Evolutionary conservation across 2,888 invertebrate genomes (phyloP).

Genomic region (Andricus quercusramuli): DNA sequence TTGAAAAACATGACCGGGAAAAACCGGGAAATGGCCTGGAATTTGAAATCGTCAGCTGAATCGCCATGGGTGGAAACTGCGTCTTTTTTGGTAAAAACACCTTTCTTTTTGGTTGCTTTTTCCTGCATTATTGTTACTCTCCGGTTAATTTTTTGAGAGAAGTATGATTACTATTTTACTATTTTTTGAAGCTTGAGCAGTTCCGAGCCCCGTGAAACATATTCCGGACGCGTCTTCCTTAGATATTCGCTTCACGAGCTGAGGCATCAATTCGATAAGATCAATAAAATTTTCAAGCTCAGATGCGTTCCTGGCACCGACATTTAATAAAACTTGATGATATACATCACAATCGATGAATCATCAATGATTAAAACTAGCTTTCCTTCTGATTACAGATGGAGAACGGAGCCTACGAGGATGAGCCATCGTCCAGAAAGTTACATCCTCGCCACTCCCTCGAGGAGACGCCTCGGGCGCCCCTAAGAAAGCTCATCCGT

Average conservation of each 20-base stretch:
- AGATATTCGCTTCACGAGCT: constrained; percentile 22
- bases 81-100: no score
- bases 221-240: constrained; percentile 31
- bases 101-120: no score
- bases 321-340: constrained; percentile 30
- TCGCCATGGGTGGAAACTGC: no score
- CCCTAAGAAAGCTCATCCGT: constrained; percentile 41
- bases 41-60: no score
- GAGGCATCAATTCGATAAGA: constrained; percentile 27
- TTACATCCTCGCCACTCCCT: constrained; percentile 30
- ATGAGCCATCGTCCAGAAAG: constrained; percentile 60
- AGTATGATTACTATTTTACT: no score
- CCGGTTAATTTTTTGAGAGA: no score
- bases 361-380: constrained; percentile 37
- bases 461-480: constrained; percentile 45
- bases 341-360: constrained; percentile 31
- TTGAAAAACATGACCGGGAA: no score
- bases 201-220: not conserved
- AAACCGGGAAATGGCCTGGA: no score
- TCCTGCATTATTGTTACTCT: no score
- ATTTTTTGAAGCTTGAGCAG: no score
- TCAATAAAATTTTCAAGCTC: constrained; percentile 20
- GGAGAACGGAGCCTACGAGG: constrained; percentile 76
- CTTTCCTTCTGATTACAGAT: constrained; percentile 62
- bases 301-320: constrained; percentile 4